These are phyloP conservation scores for Drosophila sproati DNA, from an alignment of 1,140 invertebrate species.

Conservation along the genomic window DNA sequence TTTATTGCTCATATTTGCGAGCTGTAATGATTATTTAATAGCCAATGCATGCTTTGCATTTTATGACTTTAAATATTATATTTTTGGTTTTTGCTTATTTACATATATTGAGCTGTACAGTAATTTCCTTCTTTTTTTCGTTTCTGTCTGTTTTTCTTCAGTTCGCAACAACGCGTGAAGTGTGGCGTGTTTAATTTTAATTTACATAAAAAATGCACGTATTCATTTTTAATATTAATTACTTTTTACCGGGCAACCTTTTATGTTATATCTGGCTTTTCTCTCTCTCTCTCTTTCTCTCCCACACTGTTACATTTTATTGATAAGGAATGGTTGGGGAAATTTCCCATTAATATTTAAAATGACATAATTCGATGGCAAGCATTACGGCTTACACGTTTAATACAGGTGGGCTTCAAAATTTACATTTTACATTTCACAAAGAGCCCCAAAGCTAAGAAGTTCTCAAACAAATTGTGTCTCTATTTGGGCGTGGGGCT, in stretches of 20 bases:
- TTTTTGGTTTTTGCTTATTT: constrained; percentile 15
- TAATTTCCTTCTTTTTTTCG: constrained; percentile 7
- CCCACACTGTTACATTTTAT: constrained; percentile 23
- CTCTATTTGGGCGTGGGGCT: constrained; percentile 4
- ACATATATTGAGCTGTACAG: constrained; percentile 12
- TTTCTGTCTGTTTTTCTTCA: constrained; percentile 7
- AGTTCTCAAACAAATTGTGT: not conserved
- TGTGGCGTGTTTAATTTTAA: constrained; percentile 70
- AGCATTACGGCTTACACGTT: constrained; percentile 51
- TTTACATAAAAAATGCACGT: constrained; percentile 71
- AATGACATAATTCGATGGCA: constrained; percentile 56
- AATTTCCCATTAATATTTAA: constrained; percentile 69
- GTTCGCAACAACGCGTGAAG: constrained; percentile 58
- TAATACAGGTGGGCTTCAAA: constrained; percentile 4
- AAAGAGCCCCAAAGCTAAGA: not conserved
- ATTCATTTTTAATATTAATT: constrained; percentile 66
- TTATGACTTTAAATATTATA: constrained; percentile 51
- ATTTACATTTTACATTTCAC: constrained; percentile 9
- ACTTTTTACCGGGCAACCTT: constrained; percentile 36
- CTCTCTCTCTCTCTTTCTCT: constrained; percentile 1
- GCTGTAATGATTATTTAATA: constrained; percentile 75
- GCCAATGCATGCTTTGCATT: constrained; percentile 48
- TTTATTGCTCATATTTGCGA: constrained; percentile 71
- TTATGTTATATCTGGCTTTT: not conserved
- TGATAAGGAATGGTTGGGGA: constrained; percentile 38